Base-by-base conservation (phyloP, 1,140 invertebrate species). In the Pogonomyrmex californicus region DNA sequence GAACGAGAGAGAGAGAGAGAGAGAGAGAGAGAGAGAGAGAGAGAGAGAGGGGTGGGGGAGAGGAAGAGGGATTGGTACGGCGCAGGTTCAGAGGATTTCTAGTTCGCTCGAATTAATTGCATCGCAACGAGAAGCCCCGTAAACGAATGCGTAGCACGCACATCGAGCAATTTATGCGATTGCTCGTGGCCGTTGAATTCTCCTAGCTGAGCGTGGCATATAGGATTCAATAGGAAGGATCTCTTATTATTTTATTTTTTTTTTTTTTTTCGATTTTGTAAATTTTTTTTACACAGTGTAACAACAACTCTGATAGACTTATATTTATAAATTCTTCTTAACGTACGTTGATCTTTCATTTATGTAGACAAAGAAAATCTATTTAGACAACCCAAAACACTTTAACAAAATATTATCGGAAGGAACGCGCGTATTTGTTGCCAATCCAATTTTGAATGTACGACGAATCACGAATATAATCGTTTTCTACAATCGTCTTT, bases 111-210 rank as follows among this genome's bases (percentile, higher is more conserved):
- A 90, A 90, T 85, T 90, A 90, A 90, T 90, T 87, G 78, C 88
- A 89, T 87, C 56, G 86, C 68, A 90, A 87, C 88, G 88, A 87
- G 86, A 76, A 85, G 38, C 78, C 33, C 7, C 60, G 73, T 58
- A 54, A 90, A 90, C 71, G 89, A 90, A 90, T 90, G 88, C 88
- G 88, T 85, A 78, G 78, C 88, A 90, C 79, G 88, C 88, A 85
- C 66, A 56, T 49, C 65, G 71, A 85, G 73, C 76, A 90, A 85
- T 90, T 90, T 90, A 58, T 87, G 54, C 85, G 54, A 90, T 89
- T 87, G 79, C 60, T 63, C 60, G 41, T 51, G 75, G 44, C 65
- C 65, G 66, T 71, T 70, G 71, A 66, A 58, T 78, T 86, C 47
- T 54, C 58, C 63, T 56, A 85, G 68, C 54, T 63, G 49, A 49